Evolutionary conservation across 2,888 invertebrate species (phyloP).

Genomic region (Meliscaeva auricollis): DNA sequence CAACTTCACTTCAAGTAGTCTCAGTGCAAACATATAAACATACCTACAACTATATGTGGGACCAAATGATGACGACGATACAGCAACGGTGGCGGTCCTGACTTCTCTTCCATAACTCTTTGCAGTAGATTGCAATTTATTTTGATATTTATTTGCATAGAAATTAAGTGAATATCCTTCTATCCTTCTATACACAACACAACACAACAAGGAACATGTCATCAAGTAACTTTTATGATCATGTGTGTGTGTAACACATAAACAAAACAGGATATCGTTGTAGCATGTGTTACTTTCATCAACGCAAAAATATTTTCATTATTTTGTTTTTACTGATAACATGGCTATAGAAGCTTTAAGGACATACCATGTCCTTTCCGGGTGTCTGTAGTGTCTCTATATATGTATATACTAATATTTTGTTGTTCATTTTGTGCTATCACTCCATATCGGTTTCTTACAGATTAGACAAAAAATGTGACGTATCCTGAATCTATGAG

Average conservation of each 20-base stretch:
- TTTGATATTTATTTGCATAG: slow-evolving; percentile 59
- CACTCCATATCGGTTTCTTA: background rate
- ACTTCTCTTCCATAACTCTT: slow-evolving; percentile 17
- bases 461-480: background rate
- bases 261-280: slow-evolving; percentile 9
- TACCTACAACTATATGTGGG: background rate
- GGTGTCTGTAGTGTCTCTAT: no score
- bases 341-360: slow-evolving; percentile 28
- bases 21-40: background rate
- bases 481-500: slow-evolving; percentile 24
- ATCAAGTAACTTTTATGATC: slow-evolving; percentile 10
- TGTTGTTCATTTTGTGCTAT: slow-evolving; percentile 1
- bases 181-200: background rate
- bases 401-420: no score
- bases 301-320: slow-evolving; percentile 45
- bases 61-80: background rate
- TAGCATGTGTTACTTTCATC: slow-evolving; percentile 39
- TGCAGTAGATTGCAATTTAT: slow-evolving; percentile 57
- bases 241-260: background rate
- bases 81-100: background rate
- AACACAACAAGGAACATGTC: slow-evolving; percentile 20
- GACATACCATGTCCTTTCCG: slow-evolving; percentile 13
- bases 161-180: slow-evolving; percentile 56
- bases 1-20: slow-evolving; percentile 60
- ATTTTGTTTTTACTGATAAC: slow-evolving; percentile 41